phyloP scores from a whole-genome alignment of 2,888 invertebrate species.

The Trichogramma evanescens region DNA sequence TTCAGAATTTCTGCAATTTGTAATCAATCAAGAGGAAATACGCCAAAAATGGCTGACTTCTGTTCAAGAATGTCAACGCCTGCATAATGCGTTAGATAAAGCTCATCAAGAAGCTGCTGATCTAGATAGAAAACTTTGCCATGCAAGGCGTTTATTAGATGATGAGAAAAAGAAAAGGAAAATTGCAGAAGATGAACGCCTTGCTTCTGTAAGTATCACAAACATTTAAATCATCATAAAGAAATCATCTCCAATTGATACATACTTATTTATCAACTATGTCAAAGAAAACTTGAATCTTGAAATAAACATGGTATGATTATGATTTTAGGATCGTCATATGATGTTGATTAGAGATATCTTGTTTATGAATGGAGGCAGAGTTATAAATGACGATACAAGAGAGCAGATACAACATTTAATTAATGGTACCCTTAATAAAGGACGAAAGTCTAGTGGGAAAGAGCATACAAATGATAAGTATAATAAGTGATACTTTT shows the following conservation, averaged over 20 bases:
- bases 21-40: constrained; percentile 66
- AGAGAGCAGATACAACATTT: constrained; percentile 75
- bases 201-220: constrained; percentile 55
- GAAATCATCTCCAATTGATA: not conserved
- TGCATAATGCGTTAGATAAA: constrained; percentile 65
- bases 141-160: constrained; percentile 73
- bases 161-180: constrained; percentile 68
- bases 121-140: constrained; percentile 72
- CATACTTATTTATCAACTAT: not conserved
- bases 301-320: not conserved
- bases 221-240: not conserved
- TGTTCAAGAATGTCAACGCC: constrained; percentile 64
- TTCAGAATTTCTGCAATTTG: constrained; percentile 67
- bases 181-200: constrained; percentile 65
- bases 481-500: constrained; percentile 25
- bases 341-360: constrained; percentile 67
- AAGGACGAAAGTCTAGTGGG: constrained; percentile 42
- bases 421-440: constrained; percentile 56
- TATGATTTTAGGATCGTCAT: constrained; percentile 58
- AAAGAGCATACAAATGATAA: constrained; percentile 40
- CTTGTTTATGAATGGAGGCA: constrained; percentile 62
- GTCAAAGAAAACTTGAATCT: not conserved
- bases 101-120: constrained; percentile 66
- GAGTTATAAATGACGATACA: constrained; percentile 70
- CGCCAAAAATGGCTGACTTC: constrained; percentile 63